phyloP scores from a whole-genome alignment of 2,113 vertebrate genomes.

The cat (Felis catus) region DNA sequence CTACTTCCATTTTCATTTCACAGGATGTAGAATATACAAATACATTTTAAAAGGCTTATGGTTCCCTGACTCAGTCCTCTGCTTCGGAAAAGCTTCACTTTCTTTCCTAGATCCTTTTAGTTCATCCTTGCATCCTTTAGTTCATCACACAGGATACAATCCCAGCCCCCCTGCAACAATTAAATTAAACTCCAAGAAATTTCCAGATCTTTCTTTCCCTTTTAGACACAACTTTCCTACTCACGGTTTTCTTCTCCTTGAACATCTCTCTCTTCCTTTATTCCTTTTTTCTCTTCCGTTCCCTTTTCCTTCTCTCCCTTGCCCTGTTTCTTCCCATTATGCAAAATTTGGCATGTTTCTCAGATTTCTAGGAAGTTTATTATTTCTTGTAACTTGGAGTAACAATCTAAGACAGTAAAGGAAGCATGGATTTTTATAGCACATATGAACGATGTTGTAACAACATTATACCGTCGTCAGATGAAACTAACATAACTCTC shows the following conservation, averaged over 20 bases:
- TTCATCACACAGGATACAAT: rapidly evolving
- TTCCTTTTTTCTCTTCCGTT: not conserved
- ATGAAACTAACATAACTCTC: not conserved
- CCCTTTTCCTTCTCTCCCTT: not conserved
- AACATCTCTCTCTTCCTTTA: not conserved
- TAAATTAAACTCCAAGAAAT: not conserved
- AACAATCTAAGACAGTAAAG: not conserved
- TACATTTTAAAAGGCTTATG: not conserved
- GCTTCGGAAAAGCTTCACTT: not conserved
- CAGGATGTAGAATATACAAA: not conserved
- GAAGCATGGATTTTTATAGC: not conserved
- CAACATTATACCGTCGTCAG: not conserved
- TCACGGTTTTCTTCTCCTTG: not conserved
- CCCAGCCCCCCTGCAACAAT: not conserved
- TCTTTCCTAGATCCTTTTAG: not conserved
- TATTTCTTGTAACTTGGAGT: not conserved
- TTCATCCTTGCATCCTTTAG: not conserved
- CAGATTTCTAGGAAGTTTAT: not conserved
- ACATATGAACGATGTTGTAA: not conserved
- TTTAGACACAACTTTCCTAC: not conserved
- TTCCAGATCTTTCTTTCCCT: not conserved
- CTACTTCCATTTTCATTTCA: not conserved
- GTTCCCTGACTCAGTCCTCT: not conserved
- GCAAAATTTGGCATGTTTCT: not conserved
- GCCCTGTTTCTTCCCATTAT: not conserved